These are phyloP conservation scores for Chelonoidis abingdonii DNA, from an alignment of 2,113 vertebrate species.

Conservation along the genomic window DNA sequence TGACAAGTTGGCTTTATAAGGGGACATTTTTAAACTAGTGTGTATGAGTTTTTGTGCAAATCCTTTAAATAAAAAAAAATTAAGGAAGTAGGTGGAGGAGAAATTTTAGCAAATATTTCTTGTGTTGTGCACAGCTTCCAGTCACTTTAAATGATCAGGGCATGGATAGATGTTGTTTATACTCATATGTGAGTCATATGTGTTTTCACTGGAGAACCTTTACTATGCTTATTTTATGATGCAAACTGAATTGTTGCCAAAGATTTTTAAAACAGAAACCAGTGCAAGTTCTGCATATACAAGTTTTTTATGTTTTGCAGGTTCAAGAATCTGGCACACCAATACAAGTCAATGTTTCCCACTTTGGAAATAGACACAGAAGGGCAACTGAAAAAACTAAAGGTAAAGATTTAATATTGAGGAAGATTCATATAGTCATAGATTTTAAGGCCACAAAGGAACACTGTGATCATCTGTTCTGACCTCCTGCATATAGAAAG, in stretches of 20 bases:
- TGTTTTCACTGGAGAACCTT: not conserved
- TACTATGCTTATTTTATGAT: not conserved
- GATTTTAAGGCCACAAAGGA: not conserved
- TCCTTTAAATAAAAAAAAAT: constrained; percentile 25
- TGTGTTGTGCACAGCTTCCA: not conserved
- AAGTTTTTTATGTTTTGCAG: constrained; percentile 72
- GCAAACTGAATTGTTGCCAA: not conserved
- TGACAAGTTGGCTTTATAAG: constrained; percentile 26
- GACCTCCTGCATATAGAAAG: not conserved
- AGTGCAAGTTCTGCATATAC: not conserved
- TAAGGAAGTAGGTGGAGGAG: not conserved
- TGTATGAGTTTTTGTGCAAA: not conserved
- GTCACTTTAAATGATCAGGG: not conserved
- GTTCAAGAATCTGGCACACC: constrained; percentile 93
- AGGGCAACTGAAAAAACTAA: constrained; percentile 91
- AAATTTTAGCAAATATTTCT: not conserved
- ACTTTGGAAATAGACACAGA: constrained; percentile 89
- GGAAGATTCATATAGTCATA: not conserved
- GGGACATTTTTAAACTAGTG: not conserved
- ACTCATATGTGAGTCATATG: not conserved
- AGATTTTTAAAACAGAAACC: not conserved
- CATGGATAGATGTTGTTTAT: not conserved
- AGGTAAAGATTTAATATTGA: constrained; percentile 77
- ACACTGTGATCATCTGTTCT: not conserved
- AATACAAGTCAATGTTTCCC: constrained; percentile 96